These are phyloP conservation scores for Lapara coniferarum DNA, from an alignment of 2,888 invertebrate species.

Conservation along the genomic window DNA sequence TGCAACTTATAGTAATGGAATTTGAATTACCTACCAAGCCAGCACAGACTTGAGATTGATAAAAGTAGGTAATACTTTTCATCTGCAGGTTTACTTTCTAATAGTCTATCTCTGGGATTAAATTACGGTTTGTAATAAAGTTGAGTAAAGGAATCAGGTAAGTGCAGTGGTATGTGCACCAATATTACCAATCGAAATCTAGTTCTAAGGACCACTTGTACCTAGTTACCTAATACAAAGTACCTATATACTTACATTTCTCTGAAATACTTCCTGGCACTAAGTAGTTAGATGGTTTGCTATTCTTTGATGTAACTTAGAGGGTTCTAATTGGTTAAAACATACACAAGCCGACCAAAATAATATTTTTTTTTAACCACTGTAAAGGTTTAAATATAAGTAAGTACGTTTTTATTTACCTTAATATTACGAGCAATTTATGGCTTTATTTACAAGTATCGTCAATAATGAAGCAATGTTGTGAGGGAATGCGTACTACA, in stretches of 20 bases:
- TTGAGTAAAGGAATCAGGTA: constrained; percentile 13
- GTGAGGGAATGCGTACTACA: constrained; percentile 75
- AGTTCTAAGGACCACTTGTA: constrained; percentile 7
- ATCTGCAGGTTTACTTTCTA: constrained; percentile 5
- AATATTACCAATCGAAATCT: constrained; percentile 10
- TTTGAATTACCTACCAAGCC: no score
- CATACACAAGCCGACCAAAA: no score
- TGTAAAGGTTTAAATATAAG: background rate
- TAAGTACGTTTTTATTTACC: background rate
- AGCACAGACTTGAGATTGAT: no score
- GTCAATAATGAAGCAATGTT: constrained; percentile 52
- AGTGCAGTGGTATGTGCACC: background rate
- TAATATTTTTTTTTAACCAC: background rate
- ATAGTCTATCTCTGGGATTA: background rate
- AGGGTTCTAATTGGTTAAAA: background rate
- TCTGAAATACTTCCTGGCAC: background rate
- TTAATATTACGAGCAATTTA: constrained; percentile 31
- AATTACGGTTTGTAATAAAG: background rate
- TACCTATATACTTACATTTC: constrained; percentile 6
- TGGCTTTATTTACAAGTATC: constrained; percentile 25
- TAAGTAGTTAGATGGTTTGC: background rate
- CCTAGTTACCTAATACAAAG: background rate
- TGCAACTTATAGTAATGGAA: no score
- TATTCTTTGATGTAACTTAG: background rate
- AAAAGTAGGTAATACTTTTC: background rate